Base-by-base conservation (phyloP, 2,888 invertebrate genomes). In the Protonemura montana region DNA sequence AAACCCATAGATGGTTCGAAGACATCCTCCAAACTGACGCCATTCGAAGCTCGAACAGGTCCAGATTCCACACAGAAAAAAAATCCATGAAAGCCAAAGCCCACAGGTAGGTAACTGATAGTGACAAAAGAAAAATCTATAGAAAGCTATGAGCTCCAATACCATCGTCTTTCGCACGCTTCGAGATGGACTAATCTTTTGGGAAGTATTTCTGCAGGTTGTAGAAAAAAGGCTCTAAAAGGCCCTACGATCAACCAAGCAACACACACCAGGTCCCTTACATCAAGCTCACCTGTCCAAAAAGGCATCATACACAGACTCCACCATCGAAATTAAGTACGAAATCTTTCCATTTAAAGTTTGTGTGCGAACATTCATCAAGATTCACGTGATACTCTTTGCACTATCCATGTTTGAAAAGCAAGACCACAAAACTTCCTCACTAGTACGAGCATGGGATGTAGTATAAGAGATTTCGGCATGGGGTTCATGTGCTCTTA, bases 271-370 rank as follows among this genome's bases (percentile, higher is more conserved):
- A n/a, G n/a, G n/a, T n/a, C n/a, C 41, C 41, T 7, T 7, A 77
- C 26, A 77, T 77, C n/a, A n/a, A n/a, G 77, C 26, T 78, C 78
- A 78, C 78, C 78, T 78, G 78, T 26, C 78, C 6, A 78, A 78
- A 26, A 76, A 21, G 76, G 35, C 35, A 35, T n/a, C 35, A 35
- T 59, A 59, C 59, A 21, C 13, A 59, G 16, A 21, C 59, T 78
- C 1, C 28, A 76, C n/a, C 21, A 28, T 27, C 78, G 78, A 78
- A 27, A 78, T 78, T 78, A 27, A 78, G 78, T 26, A 2, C 78
- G 28, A n/a, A 78, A 27, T 78, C 59, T 13, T 10, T 10, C 59
- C 59, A 59, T 59, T 35, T 59, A 59, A 10, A 59, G 59, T 59
- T 59, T 59, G 16, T 59, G 21, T 21, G 59, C 59, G 59, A 59